phyloP scores from a whole-genome alignment of 2,113 vertebrate species.

The Athene cunicularia region DNA sequence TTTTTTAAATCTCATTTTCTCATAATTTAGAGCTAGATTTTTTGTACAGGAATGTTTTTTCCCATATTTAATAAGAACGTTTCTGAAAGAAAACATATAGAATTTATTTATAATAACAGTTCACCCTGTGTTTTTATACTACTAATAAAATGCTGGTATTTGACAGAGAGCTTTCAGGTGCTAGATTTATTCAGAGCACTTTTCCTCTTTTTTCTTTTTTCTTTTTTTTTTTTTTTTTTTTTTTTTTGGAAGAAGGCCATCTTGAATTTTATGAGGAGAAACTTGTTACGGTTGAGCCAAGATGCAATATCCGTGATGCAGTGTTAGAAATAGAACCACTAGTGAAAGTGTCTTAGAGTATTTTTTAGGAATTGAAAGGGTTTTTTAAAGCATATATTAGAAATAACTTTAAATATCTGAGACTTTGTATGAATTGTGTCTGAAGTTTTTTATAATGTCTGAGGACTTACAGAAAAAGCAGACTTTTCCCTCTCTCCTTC shows the following conservation, averaged over 20 bases:
- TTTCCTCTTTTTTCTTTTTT: too few relatives aligned
- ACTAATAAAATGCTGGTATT: conserved; percentile 26
- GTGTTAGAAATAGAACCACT: background rate
- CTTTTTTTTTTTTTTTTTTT: too few relatives aligned
- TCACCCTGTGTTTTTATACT: background rate
- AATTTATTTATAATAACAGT: background rate
- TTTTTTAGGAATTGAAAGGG: background rate
- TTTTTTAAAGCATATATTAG: background rate
- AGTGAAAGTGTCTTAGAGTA: background rate
- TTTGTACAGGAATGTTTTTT: background rate
- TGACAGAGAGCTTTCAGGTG: conserved; percentile 9
- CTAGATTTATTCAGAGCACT: background rate
- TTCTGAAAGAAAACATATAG: background rate
- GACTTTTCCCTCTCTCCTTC: background rate
- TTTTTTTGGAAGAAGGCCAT: conserved; percentile 26
- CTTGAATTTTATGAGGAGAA: conserved; percentile 31
- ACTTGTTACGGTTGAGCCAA: background rate
- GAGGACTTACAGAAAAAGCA: background rate
- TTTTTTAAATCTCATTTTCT: background rate
- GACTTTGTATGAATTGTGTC: background rate
- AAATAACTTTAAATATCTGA: background rate
- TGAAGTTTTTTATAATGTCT: background rate
- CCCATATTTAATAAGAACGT: background rate
- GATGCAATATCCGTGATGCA: background rate
- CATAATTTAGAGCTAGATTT: background rate